These are phyloP conservation scores for Neoniphon sammara DNA, from an alignment of 2,797 vertebrate genomes.

Conservation along the genomic window DNA sequence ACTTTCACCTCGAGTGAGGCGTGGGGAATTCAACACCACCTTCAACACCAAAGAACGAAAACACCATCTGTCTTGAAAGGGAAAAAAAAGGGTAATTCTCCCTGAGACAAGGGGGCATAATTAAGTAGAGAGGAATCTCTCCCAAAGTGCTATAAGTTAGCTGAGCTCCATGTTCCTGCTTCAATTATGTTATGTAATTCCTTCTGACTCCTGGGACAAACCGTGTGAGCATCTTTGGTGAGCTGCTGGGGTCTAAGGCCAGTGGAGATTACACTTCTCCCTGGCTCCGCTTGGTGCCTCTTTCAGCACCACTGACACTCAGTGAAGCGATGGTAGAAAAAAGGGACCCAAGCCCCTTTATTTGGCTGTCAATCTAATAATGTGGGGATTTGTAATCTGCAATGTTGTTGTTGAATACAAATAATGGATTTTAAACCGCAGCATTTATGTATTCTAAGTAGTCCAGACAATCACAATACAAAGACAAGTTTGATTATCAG, in stretches of 20 bases:
- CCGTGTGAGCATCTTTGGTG: conserved; percentile 57
- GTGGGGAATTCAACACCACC: conserved; percentile 5
- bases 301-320: conserved; percentile 35
- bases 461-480: conserved; percentile 2
- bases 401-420: background rate
- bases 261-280: conserved; percentile 49
- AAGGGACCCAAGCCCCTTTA: background rate
- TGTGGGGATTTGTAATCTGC: conserved; percentile 22
- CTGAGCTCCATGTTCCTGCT: conserved; percentile 42
- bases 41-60: conserved; percentile 21
- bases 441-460: conserved; percentile 26
- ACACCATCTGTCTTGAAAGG: conserved; percentile 43
- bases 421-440: conserved; percentile 14
- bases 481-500: conserved; percentile 31
- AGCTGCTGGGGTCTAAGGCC: conserved; percentile 59
- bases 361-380: conserved; percentile 24
- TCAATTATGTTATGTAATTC: conserved; percentile 56
- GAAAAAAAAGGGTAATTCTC: conserved; percentile 36
- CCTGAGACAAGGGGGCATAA: conserved; percentile 47
- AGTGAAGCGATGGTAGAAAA: conserved; percentile 4
- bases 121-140: conserved; percentile 45
- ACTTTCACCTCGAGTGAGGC: conserved; percentile 1
- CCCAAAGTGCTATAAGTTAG: conserved; percentile 50
- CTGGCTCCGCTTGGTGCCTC: conserved; percentile 29
- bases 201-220: conserved; percentile 48